Evolutionary conservation across 2,888 invertebrate genomes (phyloP), one percentile per base, ranked within the genome.

Genomic region (Disparrhopalites patrizii): DNA sequence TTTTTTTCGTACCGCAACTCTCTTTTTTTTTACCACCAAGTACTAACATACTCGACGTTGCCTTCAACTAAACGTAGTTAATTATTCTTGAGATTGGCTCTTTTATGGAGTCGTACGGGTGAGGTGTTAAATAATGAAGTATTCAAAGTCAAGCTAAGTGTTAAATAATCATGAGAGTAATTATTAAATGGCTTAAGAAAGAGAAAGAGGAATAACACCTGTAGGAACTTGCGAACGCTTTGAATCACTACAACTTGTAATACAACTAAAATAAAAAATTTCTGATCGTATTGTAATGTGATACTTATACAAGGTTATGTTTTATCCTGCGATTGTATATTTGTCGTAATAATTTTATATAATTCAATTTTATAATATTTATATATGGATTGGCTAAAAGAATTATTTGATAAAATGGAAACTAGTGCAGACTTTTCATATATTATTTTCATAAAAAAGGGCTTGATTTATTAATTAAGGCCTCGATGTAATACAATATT

Each of bases 401-500:
- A 43, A 54, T 54, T 54, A 43, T 25, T 40, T 43, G 28, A 57
- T 33, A 57, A n/a, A 40, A 40, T 40, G 40, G 40, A 40, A 40
- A 40, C 40, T 40, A 40, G 47, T 47, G n/a, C n/a, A n/a, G n/a
- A 23, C 47, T 47, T 47, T 47, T 47, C n/a, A n/a, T n/a, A 23
- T 47, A 47, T 20, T 47, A 47, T 58, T 58, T 58, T 28, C 43
- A 47, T 58, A 61, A 61, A 61, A 61, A 61, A 61, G 50, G 47
- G 43, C 25, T 58, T 47, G 36, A 40, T 58, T 31, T 61, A 43
- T 61, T 50, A 50, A 28, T 61, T 50, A 61, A 61, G 60, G 60
- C 60, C 60, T 50, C 60, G 33, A 60, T 61, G 50, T 61, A 50
- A 61, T 61, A 61, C 60, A 61, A 40, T 57, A 57, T 27, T 61